phyloP scores from a whole-genome alignment of 2,888 invertebrate genomes.

The Hypsopygia costalis region DNA sequence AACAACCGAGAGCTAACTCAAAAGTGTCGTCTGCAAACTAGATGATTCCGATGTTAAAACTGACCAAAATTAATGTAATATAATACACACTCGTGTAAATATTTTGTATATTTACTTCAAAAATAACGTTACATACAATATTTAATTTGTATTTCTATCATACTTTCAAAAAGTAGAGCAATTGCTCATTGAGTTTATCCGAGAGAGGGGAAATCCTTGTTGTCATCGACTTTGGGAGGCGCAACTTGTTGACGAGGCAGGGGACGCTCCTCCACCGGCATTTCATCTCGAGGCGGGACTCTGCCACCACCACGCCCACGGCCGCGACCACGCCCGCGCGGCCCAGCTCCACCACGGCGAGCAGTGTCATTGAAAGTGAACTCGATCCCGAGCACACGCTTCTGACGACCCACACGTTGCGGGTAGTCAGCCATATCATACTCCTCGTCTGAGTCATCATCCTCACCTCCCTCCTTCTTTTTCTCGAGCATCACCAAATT shows the following conservation, averaged over 20 bases:
- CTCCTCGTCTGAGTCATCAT: conserved; percentile 85
- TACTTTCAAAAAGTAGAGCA: conserved; percentile 67
- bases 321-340: conserved; percentile 81
- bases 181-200: conserved; percentile 82
- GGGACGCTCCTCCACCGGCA: conserved; percentile 57
- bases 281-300: conserved; percentile 52
- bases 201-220: conserved; percentile 96
- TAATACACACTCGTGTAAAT: conserved; percentile 78
- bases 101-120: conserved; percentile 81
- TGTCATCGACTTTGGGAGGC: conserved; percentile 96
- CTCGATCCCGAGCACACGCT: conserved; percentile 92
- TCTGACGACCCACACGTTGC: conserved; percentile 92
- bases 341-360: conserved; percentile 85
- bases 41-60: conserved; percentile 39
- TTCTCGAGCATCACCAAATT: conserved; percentile 91
- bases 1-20: conserved; percentile 31
- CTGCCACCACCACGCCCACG: conserved; percentile 67
- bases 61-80: conserved; percentile 60
- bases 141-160: conserved; percentile 75
- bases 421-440: conserved; percentile 90
- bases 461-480: conserved; percentile 84
- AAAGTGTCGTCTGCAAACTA: conserved; percentile 28
- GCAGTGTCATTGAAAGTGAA: conserved; percentile 92
- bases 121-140: conserved; percentile 80
- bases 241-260: conserved; percentile 47